Conservation (phyloP, 30 jellyfish, hydroid and myxozoan species). For the Nemopilema nomurai region DNA sequence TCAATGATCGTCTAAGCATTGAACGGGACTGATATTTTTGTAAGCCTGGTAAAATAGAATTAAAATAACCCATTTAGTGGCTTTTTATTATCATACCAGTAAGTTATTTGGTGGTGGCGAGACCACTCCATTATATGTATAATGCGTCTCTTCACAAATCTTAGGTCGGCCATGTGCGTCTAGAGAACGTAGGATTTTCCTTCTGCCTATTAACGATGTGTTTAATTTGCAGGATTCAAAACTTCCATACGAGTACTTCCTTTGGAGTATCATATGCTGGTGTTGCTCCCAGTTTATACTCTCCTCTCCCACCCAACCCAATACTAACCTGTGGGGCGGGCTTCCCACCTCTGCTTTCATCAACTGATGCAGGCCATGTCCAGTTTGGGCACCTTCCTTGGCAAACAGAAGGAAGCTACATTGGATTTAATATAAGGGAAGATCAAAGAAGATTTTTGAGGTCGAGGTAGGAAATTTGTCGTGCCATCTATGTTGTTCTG, state of each 20-base stretch:
- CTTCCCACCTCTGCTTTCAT: constrained; percentile 64
- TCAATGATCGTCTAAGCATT: too few relatives aligned
- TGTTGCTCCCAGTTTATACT: constrained; percentile 68
- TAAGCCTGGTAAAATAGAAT: too few relatives aligned
- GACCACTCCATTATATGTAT: too few relatives aligned
- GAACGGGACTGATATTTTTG: too few relatives aligned
- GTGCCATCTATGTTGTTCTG: not conserved
- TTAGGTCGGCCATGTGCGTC: not conserved
- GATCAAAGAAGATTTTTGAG: constrained; percentile 60
- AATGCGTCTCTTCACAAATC: not conserved
- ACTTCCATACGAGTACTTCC: constrained; percentile 70
- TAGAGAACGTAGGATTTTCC: not conserved
- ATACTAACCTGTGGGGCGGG: constrained; percentile 92
- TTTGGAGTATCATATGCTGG: constrained; percentile 98
- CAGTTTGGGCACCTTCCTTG: constrained; percentile 87
- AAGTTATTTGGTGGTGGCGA: too few relatives aligned
- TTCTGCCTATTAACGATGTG: not conserved
- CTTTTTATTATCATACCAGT: too few relatives aligned
- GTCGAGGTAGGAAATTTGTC: constrained; percentile 60
- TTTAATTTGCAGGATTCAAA: constrained; percentile 70
- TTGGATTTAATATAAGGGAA: constrained; percentile 67
- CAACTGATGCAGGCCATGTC: constrained; percentile 69
- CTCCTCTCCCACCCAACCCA: constrained; percentile 79
- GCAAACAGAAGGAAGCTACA: constrained; percentile 74
- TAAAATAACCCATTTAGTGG: too few relatives aligned